Percentiles rank a stretch among this genome's conserved stretches.
Evolutionary conservation across 92 coral and sea anemone genomes (phyloP).

Genomic region (Meandrina meandrites): DNA sequence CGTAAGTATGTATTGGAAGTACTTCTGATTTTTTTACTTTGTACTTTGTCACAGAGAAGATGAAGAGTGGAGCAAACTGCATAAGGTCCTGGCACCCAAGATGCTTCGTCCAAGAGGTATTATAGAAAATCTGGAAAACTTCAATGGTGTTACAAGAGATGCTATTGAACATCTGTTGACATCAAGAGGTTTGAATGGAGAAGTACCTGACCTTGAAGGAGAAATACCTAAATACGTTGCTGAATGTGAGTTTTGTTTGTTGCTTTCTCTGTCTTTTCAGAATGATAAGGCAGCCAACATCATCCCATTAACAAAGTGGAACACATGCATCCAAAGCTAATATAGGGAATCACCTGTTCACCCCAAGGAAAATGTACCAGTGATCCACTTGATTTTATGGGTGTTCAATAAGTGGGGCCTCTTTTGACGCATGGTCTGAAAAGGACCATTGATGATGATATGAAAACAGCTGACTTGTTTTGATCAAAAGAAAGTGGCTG

Average conservation of each 20-base stretch:
- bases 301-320: no score
- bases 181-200: not conserved
- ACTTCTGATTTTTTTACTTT: not conserved
- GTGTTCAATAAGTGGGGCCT: no score
- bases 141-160: not conserved
- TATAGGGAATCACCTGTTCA: no score
- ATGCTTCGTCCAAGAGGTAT: conserved; percentile 5
- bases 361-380: no score
- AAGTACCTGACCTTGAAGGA: conserved; percentile 14
- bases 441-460: no score
- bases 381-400: no score
- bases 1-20: not conserved
- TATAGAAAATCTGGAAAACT: conserved; percentile 5
- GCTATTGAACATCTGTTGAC: not conserved
- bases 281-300: no score
- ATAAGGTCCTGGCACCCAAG: conserved; percentile 14
- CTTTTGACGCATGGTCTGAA: no score
- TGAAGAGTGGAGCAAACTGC: conserved; percentile 15
- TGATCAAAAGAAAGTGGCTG: no score
- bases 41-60: not conserved
- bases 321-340: no score
- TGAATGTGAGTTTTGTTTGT: not conserved
- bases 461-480: no score
- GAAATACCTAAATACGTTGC: not conserved
- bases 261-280: no score